Conservation (phyloP, 2,888 invertebrate genomes). For the Apoda limacodes region DNA sequence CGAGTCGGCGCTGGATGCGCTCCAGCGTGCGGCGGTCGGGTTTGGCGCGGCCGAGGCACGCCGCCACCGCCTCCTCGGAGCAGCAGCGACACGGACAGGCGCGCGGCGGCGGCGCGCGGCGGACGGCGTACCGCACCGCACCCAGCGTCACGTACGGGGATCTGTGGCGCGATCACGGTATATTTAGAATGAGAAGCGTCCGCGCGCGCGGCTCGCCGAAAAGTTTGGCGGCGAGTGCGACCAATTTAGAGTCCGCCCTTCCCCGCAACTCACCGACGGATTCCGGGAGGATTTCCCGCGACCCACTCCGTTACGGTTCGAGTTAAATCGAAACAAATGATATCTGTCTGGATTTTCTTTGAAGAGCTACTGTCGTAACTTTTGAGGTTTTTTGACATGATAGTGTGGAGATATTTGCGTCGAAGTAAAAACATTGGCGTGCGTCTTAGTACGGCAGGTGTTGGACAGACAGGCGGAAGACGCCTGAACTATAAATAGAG, state of each 20-base stretch:
- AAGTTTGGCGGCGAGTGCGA: slow-evolving; percentile 58
- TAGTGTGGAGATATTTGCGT: slow-evolving; percentile 15
- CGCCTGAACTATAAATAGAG: slow-evolving; percentile 54
- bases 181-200: slow-evolving; percentile 32
- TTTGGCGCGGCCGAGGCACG: slow-evolving; percentile 63
- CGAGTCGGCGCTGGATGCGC: slow-evolving; percentile 84
- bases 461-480: slow-evolving; percentile 63
- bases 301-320: slow-evolving; percentile 46
- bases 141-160: slow-evolving; percentile 75
- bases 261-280: slow-evolving; percentile 49
- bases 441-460: slow-evolving; percentile 34
- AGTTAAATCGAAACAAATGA: slow-evolving; percentile 49
- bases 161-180: slow-evolving; percentile 48
- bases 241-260: slow-evolving; percentile 58
- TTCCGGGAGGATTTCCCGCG: slow-evolving; percentile 65
- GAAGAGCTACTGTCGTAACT: slow-evolving; percentile 29
- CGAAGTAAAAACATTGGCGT: slow-evolving; percentile 21
- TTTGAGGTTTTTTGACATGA: no score
- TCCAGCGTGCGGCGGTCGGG: slow-evolving; percentile 80
- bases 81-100: slow-evolving; percentile 68
- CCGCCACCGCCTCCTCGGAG: slow-evolving; percentile 67
- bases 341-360: slow-evolving; percentile 32
- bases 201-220: slow-evolving; percentile 47
- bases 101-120: slow-evolving; percentile 73
- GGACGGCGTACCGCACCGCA: slow-evolving; percentile 78